Percentiles rank a stretch among this genome's conserved stretches.
Conservation (phyloP, 1,140 invertebrate species). For the Tigriopus japonicus region DNA sequence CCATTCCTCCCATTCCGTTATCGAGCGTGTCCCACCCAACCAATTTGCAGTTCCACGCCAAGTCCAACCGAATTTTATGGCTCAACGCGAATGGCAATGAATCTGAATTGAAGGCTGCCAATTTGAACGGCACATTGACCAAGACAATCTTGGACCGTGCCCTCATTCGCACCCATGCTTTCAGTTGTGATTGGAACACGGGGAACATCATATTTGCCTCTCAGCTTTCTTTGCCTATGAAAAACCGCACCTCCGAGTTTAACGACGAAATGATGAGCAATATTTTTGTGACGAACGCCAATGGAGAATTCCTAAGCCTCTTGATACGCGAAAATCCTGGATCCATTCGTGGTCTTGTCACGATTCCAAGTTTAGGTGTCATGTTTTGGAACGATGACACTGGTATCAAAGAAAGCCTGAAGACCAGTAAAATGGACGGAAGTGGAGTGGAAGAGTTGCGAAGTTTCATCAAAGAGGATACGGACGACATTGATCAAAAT, state of each 20-base stretch:
- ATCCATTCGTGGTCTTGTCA: conserved; percentile 4
- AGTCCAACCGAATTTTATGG: conserved; percentile 16
- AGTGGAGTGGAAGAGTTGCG: conserved; percentile 29
- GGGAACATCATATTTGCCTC: conserved; percentile 14
- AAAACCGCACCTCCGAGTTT: not conserved
- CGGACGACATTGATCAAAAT: no score
- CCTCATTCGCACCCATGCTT: conserved; percentile 34
- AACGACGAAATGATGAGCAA: conserved; percentile 28
- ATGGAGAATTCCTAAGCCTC: conserved; percentile 42
- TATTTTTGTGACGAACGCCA: conserved; percentile 37
- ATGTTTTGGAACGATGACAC: conserved; percentile 34
- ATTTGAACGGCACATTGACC: conserved; percentile 41
- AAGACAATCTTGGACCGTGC: conserved; percentile 53
- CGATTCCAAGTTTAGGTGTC: not conserved
- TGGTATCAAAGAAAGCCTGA: conserved; percentile 30
- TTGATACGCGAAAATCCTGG: conserved; percentile 26
- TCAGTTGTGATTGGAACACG: conserved; percentile 55
- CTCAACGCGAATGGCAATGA: no score
- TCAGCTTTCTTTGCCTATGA: not conserved
- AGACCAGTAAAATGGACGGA: conserved; percentile 45
- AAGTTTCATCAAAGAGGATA: conserved; percentile 2
- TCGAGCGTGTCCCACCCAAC: conserved; percentile 28
- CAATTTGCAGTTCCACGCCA: conserved; percentile 44
- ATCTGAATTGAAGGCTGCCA: no score
- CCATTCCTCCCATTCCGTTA: conserved; percentile 43